Conservation (phyloP, 1,140 invertebrate genomes). For the Aethina tumida region DNA sequence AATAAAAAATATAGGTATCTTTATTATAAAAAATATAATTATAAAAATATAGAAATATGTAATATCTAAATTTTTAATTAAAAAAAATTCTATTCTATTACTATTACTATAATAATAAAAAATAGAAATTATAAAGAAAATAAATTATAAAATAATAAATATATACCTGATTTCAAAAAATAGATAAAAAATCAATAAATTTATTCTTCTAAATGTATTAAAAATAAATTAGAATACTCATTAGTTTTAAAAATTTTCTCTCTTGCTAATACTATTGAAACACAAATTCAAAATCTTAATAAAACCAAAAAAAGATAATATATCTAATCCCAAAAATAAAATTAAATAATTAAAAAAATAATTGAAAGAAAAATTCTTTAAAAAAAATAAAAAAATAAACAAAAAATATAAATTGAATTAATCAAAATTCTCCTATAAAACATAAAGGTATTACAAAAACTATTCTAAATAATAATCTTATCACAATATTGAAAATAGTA, state of each 20-base stretch:
- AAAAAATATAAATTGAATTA: constrained; percentile 33
- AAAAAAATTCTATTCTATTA: constrained; percentile 39
- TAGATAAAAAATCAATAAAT: constrained; percentile 56
- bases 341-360: constrained; percentile 31
- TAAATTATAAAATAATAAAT: constrained; percentile 54
- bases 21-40: constrained; percentile 53
- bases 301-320: constrained; percentile 42
- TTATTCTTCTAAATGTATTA: constrained; percentile 42
- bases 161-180: constrained; percentile 52
- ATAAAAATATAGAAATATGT: constrained; percentile 43
- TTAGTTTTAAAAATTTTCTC: constrained; percentile 36
- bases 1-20: constrained; percentile 57
- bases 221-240: constrained; percentile 41
- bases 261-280: constrained; percentile 43
- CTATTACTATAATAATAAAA: constrained; percentile 39
- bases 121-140: constrained; percentile 46
- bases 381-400: constrained; percentile 36
- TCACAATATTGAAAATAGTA: constrained; percentile 44
- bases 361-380: constrained; percentile 33
- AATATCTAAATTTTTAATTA: constrained; percentile 37
- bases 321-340: constrained; percentile 38
- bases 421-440: constrained; percentile 25
- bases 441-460: constrained; percentile 36
- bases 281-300: constrained; percentile 43
- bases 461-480: constrained; percentile 39